A percentile compares a stretch with the other conserved stretches of the same genome.
These are phyloP conservation scores for Melanotaenia pygmaea DNA, from an alignment of 2,797 vertebrate species.

Conservation along the genomic window DNA sequence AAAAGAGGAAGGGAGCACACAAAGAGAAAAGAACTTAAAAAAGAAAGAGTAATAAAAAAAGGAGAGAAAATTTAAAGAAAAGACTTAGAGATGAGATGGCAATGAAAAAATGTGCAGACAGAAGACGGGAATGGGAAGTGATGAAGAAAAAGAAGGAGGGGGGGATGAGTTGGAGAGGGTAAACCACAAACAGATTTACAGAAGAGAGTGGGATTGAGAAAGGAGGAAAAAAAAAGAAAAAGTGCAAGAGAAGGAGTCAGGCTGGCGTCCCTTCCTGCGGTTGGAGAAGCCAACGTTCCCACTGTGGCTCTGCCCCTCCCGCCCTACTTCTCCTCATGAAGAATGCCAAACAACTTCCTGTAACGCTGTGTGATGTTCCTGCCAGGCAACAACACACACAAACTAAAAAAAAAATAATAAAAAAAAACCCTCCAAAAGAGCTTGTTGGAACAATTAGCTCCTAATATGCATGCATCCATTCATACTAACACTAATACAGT, in stretches of 20 bases:
- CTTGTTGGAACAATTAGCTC: slow-evolving; percentile 47
- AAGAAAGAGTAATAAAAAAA: slow-evolving; percentile 42
- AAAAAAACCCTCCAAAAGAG: slow-evolving; percentile 1
- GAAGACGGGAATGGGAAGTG: background rate
- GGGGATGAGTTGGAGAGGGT: slow-evolving; percentile 10
- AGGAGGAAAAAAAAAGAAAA: slow-evolving; percentile 24
- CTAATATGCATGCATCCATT: slow-evolving; percentile 17
- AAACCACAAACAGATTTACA: slow-evolving; percentile 40
- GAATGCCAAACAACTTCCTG: slow-evolving; percentile 73
- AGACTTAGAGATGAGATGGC: slow-evolving; percentile 38
- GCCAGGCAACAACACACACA: slow-evolving; percentile 41
- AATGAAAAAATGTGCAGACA: slow-evolving; percentile 16
- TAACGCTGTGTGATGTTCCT: slow-evolving; percentile 60
- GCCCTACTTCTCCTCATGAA: slow-evolving; percentile 50
- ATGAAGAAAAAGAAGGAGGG: background rate
- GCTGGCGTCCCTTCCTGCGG: slow-evolving; percentile 60
- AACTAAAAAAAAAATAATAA: background rate
- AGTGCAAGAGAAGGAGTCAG: slow-evolving; percentile 52
- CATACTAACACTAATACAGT: slow-evolving; percentile 32
- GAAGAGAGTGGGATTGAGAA: slow-evolving; percentile 26
- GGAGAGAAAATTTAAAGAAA: slow-evolving; percentile 46
- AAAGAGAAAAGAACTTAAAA: slow-evolving; percentile 31
- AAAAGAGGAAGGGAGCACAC: slow-evolving; percentile 33
- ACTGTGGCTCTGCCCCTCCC: slow-evolving; percentile 55
- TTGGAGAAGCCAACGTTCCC: slow-evolving; percentile 61